phyloP scores from a whole-genome alignment of 2,797 vertebrate species.

The Gymnopithys bicolor region DNA sequence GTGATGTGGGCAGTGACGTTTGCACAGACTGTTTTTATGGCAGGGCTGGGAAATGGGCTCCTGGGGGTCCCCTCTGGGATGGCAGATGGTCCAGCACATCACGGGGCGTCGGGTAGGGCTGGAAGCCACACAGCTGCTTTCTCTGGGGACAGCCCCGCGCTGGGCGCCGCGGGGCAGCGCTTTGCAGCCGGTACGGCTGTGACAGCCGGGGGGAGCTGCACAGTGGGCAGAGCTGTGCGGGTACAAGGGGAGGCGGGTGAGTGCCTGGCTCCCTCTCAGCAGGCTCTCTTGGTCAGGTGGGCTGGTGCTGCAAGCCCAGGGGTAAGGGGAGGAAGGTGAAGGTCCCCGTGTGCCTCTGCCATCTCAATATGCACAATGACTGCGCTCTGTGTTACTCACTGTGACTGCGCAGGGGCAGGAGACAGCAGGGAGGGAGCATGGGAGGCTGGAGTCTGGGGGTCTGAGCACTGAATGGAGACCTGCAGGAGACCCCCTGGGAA shows the following conservation, averaged over 20 bases:
- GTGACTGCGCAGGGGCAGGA: rapidly evolving
- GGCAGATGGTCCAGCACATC: neutral
- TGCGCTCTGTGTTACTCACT: neutral
- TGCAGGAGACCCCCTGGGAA: neutral
- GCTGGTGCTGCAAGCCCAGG: neutral
- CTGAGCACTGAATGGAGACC: neutral
- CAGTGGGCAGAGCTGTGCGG: neutral
- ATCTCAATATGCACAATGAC: rapidly evolving
- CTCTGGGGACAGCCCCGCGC: rapidly evolving
- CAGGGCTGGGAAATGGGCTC: neutral
- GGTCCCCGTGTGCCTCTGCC: neutral
- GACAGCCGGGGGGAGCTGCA: neutral
- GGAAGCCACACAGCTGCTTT: neutral
- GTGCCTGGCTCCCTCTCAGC: neutral
- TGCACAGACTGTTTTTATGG: neutral
- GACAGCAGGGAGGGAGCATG: neutral
- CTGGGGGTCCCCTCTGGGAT: neutral
- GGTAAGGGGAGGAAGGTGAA: neutral
- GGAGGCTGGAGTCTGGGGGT: neutral
- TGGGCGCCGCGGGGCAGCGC: rapidly evolving
- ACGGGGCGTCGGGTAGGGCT: rapidly evolving
- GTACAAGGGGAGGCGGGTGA: neutral
- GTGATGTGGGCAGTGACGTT: neutral
- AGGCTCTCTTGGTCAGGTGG: neutral
- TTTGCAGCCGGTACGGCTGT: neutral